These are phyloP conservation scores for Lepidothrix coronata DNA, from an alignment of 2,113 vertebrate species.

Conservation along the genomic window DNA sequence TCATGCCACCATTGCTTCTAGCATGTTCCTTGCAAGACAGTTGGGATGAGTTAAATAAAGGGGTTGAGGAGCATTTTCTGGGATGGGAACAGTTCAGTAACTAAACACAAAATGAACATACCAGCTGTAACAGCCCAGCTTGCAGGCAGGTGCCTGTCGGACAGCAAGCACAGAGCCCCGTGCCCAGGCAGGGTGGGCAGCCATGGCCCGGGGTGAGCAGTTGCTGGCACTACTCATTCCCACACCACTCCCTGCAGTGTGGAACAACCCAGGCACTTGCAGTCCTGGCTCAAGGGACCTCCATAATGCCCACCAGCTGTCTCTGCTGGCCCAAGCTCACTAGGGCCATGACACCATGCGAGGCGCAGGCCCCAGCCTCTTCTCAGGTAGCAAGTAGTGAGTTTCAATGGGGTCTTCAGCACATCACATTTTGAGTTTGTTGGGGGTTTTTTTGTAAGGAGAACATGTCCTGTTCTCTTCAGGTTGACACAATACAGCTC, in stretches of 20 bases:
- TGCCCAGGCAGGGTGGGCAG: not conserved
- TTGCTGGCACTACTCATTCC: rapidly evolving
- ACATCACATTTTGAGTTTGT: not conserved
- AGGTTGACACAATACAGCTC: not conserved
- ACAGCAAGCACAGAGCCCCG: not conserved
- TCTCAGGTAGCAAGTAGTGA: conserved; percentile 51
- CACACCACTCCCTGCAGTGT: not conserved
- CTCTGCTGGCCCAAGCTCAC: not conserved
- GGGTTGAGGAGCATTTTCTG: not conserved
- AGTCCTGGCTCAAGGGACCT: not conserved
- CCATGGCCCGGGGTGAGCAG: rapidly evolving
- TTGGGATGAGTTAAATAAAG: not conserved
- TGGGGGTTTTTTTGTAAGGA: not conserved
- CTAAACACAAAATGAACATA: not conserved
- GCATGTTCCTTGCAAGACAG: not conserved
- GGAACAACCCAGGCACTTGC: rapidly evolving
- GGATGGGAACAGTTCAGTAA: rapidly evolving
- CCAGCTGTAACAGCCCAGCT: rapidly evolving
- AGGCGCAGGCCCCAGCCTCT: not conserved
- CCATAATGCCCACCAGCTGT: rapidly evolving
- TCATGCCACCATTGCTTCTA: not conserved
- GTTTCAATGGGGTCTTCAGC: not conserved
- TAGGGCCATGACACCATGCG: rapidly evolving
- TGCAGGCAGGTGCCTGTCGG: not conserved
- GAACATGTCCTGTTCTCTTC: not conserved